These are phyloP conservation scores for Choloepus hoffmanni DNA, from an alignment of 2,113 vertebrate genomes.

Conservation along the genomic window DNA sequence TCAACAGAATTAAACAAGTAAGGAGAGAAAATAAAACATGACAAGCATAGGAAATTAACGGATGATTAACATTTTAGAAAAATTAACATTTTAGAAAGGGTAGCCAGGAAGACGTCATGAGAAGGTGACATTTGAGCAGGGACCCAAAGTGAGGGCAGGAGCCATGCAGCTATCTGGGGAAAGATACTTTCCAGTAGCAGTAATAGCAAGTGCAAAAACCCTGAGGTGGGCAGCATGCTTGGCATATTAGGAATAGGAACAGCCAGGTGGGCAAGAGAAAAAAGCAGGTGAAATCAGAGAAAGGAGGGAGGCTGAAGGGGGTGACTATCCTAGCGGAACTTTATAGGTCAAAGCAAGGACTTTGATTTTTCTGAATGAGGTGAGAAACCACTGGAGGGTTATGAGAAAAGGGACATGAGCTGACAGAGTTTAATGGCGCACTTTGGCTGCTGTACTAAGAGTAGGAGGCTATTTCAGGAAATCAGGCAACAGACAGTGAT, in stretches of 20 bases:
- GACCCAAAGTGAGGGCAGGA: background rate
- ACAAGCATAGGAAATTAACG: fast-evolving
- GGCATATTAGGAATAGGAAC: fast-evolving
- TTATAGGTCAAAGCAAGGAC: background rate
- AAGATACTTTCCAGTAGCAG: background rate
- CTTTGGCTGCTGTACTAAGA: too few species aligned
- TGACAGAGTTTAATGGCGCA: background rate
- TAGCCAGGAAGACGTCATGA: background rate
- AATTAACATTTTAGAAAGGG: background rate
- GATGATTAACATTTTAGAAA: background rate
- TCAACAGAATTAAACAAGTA: background rate
- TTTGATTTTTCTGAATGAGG: background rate
- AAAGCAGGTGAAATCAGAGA: background rate
- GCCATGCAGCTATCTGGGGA: background rate
- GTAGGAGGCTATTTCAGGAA: background rate
- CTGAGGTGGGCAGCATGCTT: background rate
- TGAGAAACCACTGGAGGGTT: background rate
- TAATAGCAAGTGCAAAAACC: background rate
- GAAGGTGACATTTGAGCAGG: background rate
- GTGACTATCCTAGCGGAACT: fast-evolving
- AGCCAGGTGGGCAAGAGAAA: fast-evolving
- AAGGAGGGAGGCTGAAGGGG: fast-evolving
- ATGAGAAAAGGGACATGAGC: background rate
- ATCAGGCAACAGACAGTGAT: background rate
- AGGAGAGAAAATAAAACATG: background rate